Percentiles rank a stretch among this genome's conserved stretches.
Conservation (phyloP, 2,888 invertebrate species). For the Leptothorax acervorum region DNA sequence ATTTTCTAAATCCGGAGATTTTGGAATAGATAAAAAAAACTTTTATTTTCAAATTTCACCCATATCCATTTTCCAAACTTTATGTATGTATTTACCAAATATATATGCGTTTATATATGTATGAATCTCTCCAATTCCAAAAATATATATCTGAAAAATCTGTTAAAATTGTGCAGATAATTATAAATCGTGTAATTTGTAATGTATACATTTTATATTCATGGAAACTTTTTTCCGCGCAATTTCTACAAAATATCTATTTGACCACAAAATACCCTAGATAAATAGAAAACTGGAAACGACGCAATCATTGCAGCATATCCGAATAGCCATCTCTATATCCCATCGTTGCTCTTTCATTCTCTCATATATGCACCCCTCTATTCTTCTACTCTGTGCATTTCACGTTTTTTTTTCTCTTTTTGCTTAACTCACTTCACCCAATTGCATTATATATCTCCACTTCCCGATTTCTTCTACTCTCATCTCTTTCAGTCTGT, state of each 20-base stretch:
- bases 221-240: neutral
- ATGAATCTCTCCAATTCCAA: neutral
- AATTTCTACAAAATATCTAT: neutral
- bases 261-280: neutral
- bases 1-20: neutral
- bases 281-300: neutral
- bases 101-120: neutral
- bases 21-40: neutral
- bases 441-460: constrained; percentile 22
- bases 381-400: neutral
- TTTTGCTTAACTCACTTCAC: constrained; percentile 4
- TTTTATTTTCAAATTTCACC: neutral
- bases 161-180: neutral
- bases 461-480: constrained; percentile 14
- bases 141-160: neutral
- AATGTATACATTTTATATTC: neutral
- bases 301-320: neutral
- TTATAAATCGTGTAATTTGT: neutral
- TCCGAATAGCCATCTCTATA: neutral
- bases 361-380: neutral
- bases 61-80: neutral
- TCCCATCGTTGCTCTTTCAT: neutral
- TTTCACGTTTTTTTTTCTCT: neutral
- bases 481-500: neutral
- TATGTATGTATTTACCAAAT: neutral